A percentile compares a stretch with the other conserved stretches of the same genome.
phyloP scores from a whole-genome alignment of 1,140 invertebrate species.

The Megathymus violae region DNA sequence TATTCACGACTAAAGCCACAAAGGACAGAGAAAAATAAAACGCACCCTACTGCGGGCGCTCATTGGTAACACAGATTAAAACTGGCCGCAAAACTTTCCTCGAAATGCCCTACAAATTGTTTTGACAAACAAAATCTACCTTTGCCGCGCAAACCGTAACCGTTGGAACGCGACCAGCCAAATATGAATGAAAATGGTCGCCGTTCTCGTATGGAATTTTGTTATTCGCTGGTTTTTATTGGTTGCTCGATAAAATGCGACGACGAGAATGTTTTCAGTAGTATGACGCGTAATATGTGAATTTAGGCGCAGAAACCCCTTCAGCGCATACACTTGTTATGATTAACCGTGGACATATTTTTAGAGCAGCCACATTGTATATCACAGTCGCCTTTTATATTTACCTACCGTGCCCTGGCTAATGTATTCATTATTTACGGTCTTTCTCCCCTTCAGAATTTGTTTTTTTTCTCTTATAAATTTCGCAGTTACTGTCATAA shows the following conservation, averaged over 20 bases:
- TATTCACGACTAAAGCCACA: constrained; percentile 39
- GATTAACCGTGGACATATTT: constrained; percentile 32
- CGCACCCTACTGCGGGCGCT: constrained; percentile 44
- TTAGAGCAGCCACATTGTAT: constrained; percentile 10
- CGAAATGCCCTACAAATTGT: constrained; percentile 62
- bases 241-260: constrained; percentile 46
- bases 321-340: constrained; percentile 11
- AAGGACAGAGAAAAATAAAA: constrained; percentile 57
- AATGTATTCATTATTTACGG: constrained; percentile 31
- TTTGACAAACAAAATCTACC: constrained; percentile 54
- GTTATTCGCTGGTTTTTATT: constrained; percentile 51
- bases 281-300: constrained; percentile 22
- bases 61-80: constrained; percentile 74
- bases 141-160: constrained; percentile 61
- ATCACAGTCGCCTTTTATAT: constrained; percentile 5
- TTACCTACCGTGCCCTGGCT: constrained; percentile 3
- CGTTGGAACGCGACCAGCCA: constrained; percentile 57
- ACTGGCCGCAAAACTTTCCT: constrained; percentile 67
- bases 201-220: constrained; percentile 55
- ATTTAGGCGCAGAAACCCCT: constrained; percentile 21
- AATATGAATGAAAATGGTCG: constrained; percentile 63
- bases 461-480: constrained; percentile 18
- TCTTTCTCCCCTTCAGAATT: constrained; percentile 7
- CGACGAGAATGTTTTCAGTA: constrained; percentile 44
- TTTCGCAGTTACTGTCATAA: no score